Evolutionary conservation across 1,140 invertebrate species (phyloP), one percentile per base, ranked within the genome.

Genomic region (Metopolophium dirhodum): DNA sequence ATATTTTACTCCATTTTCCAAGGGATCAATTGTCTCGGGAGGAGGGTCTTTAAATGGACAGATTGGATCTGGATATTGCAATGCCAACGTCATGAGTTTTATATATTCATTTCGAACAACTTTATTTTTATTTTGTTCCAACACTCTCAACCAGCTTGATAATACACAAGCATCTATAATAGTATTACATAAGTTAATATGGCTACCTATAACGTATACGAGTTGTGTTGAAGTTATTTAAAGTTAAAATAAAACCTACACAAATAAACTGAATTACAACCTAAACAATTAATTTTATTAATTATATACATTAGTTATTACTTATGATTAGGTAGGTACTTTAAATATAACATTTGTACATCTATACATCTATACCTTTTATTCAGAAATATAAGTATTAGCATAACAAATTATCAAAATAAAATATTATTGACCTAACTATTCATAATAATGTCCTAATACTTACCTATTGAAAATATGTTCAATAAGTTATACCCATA

Each of bases 21-120:
- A 91, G 0, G 90, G 90, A 91, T 91, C 90, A 18, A 91, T 91
- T 35, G 41, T 91, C 2, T 91, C 77, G 14, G 90, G 90, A 8
- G 90, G 90, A 14, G 68, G 45, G 22, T 91, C 68, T 83, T 91
- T 91, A 18, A 91, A 91, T 20, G 90, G 90, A 51, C 90, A 91
- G 2, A 91, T 35, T 26, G 68, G 68, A 37, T 91, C 68, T 51
- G 47, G 9, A 83, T 83, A 23, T 83, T 91, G 45, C 26, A 91
- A 91, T 6, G 68, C 30, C n/a, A 91, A 14, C 26, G 26, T 26
- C 68, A 91, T 49, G 2, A 91, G 77, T 91, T 91, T 82, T 37
- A 83, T 91, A n/a, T 91, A 91, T 8, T 47, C 45, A 51, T 83
- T 51, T 77, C 90, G 68, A 51, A 91, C 11, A 11, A 8, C 37